phyloP scores from a whole-genome alignment of 2,888 invertebrate genomes.

The Chloroclysta siterata region DNA sequence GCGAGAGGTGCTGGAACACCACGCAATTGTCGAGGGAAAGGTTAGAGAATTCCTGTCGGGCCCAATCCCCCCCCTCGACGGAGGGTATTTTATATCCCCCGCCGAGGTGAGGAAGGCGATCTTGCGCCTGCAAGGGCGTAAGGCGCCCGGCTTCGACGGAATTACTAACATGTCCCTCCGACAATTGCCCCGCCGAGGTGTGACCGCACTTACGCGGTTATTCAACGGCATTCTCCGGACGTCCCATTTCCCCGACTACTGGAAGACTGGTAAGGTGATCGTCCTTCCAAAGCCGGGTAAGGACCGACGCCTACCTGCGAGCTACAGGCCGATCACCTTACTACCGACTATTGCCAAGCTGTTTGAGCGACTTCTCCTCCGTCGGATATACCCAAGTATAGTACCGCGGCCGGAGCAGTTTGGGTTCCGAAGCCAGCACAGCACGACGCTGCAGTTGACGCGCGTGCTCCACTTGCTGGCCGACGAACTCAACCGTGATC shows the following conservation, averaged over 20 bases:
- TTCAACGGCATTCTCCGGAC: constrained; percentile 29
- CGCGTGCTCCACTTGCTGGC: constrained; percentile 40
- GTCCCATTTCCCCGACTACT: constrained; percentile 19
- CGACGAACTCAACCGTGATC: constrained; percentile 29
- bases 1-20: neutral
- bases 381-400: neutral
- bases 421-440: constrained; percentile 42
- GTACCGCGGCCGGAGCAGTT: constrained; percentile 34
- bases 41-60: neutral
- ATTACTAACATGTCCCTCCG: constrained; percentile 10
- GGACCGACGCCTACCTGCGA: constrained; percentile 29
- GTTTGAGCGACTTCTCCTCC: constrained; percentile 39
- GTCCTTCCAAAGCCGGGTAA: constrained; percentile 43
- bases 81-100: constrained; percentile 8
- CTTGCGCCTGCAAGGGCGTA: constrained; percentile 2
- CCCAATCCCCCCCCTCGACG: neutral
- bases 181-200: neutral
- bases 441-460: constrained; percentile 46
- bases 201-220: constrained; percentile 10
- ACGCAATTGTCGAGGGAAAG: neutral
- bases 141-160: constrained; percentile 18
- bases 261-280: constrained; percentile 39
- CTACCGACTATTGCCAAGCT: constrained; percentile 35
- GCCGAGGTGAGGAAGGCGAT: constrained; percentile 9
- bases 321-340: constrained; percentile 33